Percentiles rank a stretch among this genome's conserved stretches.
Evolutionary conservation across 2,113 vertebrate species (phyloP).

Genomic region (Scatophagus argus): DNA sequence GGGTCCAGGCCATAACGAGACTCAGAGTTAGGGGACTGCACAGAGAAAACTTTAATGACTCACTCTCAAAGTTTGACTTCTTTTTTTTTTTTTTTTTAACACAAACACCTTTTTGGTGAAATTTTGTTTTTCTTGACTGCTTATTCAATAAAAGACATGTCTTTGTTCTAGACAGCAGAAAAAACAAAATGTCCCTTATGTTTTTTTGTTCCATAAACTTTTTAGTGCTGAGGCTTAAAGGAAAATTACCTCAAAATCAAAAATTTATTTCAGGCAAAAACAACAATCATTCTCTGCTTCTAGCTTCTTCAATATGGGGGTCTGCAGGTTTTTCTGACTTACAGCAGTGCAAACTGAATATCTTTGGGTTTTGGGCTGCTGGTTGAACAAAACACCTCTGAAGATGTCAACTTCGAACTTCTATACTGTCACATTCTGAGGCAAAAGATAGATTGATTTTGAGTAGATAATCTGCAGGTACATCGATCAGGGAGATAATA

Average conservation of each 20-base stretch:
- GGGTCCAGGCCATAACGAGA: conserved; percentile 85
- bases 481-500: no score
- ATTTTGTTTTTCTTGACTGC: not conserved
- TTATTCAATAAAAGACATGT: not conserved
- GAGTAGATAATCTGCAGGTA: not conserved
- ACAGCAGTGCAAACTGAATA: not conserved
- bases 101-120: no score
- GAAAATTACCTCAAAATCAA: no score
- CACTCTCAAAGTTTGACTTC: not conserved
- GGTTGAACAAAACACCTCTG: not conserved
- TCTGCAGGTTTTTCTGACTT: not conserved
- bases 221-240: no score
- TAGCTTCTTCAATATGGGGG: not conserved
- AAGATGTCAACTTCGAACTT: not conserved
- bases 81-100: not conserved
- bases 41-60: not conserved
- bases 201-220: no score
- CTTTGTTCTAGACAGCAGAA: not conserved
- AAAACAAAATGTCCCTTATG: not conserved
- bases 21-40: conserved; percentile 67
- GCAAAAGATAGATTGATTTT: not conserved
- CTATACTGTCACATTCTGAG: no score
- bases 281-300: no score
- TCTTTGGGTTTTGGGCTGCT: not conserved
- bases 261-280: no score